A percentile compares a stretch with the other conserved stretches of the same genome.
These are phyloP conservation scores for Poeciliopsis paucimaculata DNA, from an alignment of 2,797 vertebrate species.

Conservation along the genomic window DNA sequence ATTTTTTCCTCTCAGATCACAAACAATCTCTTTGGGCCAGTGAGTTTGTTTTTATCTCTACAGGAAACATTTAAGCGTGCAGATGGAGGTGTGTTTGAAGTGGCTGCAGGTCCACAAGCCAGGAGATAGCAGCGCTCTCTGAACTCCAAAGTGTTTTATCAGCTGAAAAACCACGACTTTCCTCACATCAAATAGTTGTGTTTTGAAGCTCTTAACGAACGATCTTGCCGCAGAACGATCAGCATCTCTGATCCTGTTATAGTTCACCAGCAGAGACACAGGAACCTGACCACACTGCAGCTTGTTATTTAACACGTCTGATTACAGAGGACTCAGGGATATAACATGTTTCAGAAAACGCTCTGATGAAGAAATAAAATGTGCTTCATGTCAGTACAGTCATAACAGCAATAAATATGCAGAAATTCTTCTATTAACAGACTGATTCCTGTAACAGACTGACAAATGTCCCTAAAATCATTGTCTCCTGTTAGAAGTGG, in stretches of 20 bases:
- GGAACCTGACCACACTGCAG: constrained; percentile 11
- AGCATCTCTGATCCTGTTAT: constrained; percentile 1
- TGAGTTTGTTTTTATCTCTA: constrained; percentile 44
- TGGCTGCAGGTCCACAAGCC: constrained; percentile 8
- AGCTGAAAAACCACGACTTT: constrained; percentile 12
- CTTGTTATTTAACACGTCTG: constrained; percentile 4
- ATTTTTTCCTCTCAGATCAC: constrained; percentile 22
- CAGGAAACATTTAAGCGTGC: constrained; percentile 23
- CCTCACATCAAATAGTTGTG: constrained; percentile 5
- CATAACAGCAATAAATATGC: background rate
- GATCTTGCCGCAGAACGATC: background rate
- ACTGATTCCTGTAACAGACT: background rate
- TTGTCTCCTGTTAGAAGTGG: background rate
- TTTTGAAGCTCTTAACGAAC: constrained; percentile 9
- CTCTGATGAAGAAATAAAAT: constrained; percentile 3
- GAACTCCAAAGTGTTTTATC: constrained; percentile 19
- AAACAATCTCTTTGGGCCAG: constrained; percentile 34
- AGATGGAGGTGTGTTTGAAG: constrained; percentile 45
- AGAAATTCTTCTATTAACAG: background rate
- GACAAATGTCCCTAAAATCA: background rate
- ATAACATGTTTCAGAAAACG: background rate
- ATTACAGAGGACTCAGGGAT: background rate
- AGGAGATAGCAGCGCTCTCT: constrained; percentile 10
- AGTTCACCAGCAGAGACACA: constrained; percentile 3
- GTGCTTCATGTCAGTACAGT: background rate